Base-by-base conservation (phyloP, 2,797 vertebrate species). In the Microcaecilia unicolor region DNA sequence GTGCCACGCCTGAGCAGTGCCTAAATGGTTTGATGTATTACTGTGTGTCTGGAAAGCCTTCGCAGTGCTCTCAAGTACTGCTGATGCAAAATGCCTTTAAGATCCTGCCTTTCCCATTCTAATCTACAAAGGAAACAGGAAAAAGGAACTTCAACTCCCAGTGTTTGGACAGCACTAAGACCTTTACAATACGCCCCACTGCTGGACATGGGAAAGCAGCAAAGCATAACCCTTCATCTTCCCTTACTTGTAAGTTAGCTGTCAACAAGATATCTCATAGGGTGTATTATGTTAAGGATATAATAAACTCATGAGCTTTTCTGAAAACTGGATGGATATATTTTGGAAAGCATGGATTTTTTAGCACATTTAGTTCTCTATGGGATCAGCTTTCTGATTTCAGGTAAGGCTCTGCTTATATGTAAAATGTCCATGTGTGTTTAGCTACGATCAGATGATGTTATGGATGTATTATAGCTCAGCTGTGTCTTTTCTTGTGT, bases 121-220 rank as follows among this genome's bases (percentile, higher is more conserved):
- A 84, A 82, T 82, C 81, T 83, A 78, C 72, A 86, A 79, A 88
- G 88, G 87, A 89, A 90, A 90, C 87, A 90, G 88, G 87, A 91
- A 90, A 87, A 87, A 82, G 87, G 87, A 90, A 89, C 87, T 81
- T 82, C 66, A 78, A 80, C 84, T 90, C 88, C 85, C 85, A 72
- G 72, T 69, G 72, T 76, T 85, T 76, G 80, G 76, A 76, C 74
- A 72, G 78, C 67, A 76, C 68, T 72, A 77, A 80, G 65, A 71
- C 70, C 72, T 67, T 60, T 72, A 51, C 62, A 64, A 71, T 56
- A 52, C 30, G 61, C 56, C 14, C 58, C 50, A 45, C 28, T 15
- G 36, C 59, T 61, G 48, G 48, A 37, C 33, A 48, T 41, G 45
- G 37, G 45, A 41, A 41, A 41, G 37, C 37, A 40, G 27, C 9